Base-by-base conservation (phyloP, 1,140 invertebrate species). In the Papilio dardanus region DNA sequence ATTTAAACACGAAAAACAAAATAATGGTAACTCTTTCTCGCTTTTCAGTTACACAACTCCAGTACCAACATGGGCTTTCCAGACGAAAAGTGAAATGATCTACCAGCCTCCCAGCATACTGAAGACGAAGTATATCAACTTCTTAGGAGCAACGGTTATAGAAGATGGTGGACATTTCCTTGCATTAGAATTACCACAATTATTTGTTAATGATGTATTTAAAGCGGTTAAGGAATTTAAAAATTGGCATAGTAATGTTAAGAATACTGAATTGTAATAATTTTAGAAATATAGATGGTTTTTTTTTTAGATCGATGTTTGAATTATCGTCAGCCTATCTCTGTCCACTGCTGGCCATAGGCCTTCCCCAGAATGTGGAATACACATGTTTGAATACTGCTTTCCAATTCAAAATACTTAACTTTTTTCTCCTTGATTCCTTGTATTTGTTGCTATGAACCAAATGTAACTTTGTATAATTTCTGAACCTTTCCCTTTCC, bases 141-240 rank as follows among this genome's bases (percentile, higher is more conserved):
- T 96, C 0, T 83, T 95, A 6, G 93, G 94, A 50, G 84, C 92
- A 7, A 95, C 88, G 24, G 83, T 94, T 50, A 78, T 94, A 19
- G 76, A 91, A 1, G 88, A 93, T 3, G 96, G 96, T 1, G 97
- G 97, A 0, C 97, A 97, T 87, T 97, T 97, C 86, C 94, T 96
- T 4, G 96, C 96, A 0, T 94, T 97, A 62, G 96, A 97, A 88
- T 93, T 95, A 74, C 96, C 96, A 0, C 76, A 94, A 77, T 75
- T 95, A 0, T 83, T 97, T 3, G 93, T 95, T 2, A 88, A 95
- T 35, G 96, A 97, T 77, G 81, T 88, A 90, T 74, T 86, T 2
- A 78, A 79, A 40, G 87, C 85, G 19, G 54, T 78, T 0, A 46
- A 74, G 12, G 78, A 79, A 8, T 86, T 88, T 40, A 79, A 71